Conservation (phyloP, 2,888 invertebrate species). For the Phoenoteleia sp. region DNA sequence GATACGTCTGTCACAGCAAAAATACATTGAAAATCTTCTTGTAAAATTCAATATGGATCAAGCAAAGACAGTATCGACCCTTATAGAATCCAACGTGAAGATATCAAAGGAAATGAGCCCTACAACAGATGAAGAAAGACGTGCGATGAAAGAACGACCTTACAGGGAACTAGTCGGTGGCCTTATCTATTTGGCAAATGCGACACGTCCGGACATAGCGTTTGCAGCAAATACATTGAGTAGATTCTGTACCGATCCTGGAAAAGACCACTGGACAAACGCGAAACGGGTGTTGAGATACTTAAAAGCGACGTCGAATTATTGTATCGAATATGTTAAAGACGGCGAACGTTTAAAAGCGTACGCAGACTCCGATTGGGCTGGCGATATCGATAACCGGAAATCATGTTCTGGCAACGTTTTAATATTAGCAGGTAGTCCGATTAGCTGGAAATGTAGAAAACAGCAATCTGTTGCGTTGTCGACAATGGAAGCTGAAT, state of each 20-base stretch:
- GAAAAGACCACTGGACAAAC: conserved; percentile 35
- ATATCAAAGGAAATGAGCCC: conserved; percentile 48
- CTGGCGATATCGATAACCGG: not conserved
- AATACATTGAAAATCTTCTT: conserved; percentile 58
- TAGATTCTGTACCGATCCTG: conserved; percentile 53
- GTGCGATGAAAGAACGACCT: conserved; percentile 52
- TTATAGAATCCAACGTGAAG: conserved; percentile 64
- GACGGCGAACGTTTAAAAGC: conserved; percentile 34
- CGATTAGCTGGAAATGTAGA: not conserved
- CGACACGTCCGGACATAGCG: conserved; percentile 63
- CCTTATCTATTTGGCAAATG: conserved; percentile 70
- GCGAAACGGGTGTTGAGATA: conserved; percentile 71
- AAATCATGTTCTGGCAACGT: conserved; percentile 5
- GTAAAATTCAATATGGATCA: conserved; percentile 61
- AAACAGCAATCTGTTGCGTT: not conserved
- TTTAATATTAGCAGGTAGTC: not conserved
- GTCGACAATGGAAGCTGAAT: conserved; percentile 5
- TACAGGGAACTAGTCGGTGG: conserved; percentile 71
- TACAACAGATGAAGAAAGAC: conserved; percentile 29
- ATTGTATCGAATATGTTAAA: conserved; percentile 62
- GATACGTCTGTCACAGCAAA: conserved; percentile 62
- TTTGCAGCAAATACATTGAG: conserved; percentile 67
- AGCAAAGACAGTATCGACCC: conserved; percentile 53
- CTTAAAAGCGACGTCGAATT: conserved; percentile 37
- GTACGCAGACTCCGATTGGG: conserved; percentile 35